Conservation (phyloP, 1,140 invertebrate genomes). For the Anoplolepis gracilipes region DNA sequence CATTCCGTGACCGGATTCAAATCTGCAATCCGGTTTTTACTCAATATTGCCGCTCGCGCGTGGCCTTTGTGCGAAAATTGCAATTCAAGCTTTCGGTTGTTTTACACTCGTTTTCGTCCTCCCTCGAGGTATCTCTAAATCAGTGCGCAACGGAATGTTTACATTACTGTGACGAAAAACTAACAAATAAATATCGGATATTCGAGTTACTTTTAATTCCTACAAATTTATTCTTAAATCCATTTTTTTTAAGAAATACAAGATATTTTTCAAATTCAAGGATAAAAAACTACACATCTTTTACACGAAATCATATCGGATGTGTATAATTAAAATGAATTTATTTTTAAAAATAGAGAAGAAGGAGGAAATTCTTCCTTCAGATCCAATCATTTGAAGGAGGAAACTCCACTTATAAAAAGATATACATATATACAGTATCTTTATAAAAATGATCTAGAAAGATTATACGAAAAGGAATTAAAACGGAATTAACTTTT, state of each 20-base stretch:
- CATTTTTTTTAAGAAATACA: background rate
- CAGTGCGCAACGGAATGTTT: slow-evolving; percentile 36
- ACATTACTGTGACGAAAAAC: slow-evolving; percentile 14
- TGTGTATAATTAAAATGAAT: background rate
- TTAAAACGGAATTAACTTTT: too few species aligned
- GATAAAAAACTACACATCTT: background rate
- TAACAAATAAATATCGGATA: slow-evolving; percentile 42
- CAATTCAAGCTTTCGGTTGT: slow-evolving; percentile 44
- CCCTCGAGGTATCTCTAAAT: slow-evolving; percentile 44
- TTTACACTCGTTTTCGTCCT: slow-evolving; percentile 38
- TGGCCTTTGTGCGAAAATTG: slow-evolving; percentile 56
- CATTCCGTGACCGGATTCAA: slow-evolving; percentile 47
- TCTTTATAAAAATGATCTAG: background rate
- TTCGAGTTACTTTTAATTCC: slow-evolving; percentile 18
- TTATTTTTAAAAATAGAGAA: background rate
- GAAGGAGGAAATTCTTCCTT: too few species aligned
- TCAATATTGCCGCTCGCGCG: slow-evolving; percentile 52
- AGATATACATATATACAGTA: background rate
- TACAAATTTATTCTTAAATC: slow-evolving; percentile 12
- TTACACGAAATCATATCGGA: background rate
- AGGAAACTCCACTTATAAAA: background rate
- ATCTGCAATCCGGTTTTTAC: slow-evolving; percentile 43
- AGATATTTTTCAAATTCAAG: background rate
- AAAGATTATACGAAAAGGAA: background rate
- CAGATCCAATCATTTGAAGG: too few species aligned